A percentile compares a stretch with the other conserved stretches of the same genome.
Conservation (phyloP, 2,113 vertebrate species). For the Saguinus midas region DNA sequence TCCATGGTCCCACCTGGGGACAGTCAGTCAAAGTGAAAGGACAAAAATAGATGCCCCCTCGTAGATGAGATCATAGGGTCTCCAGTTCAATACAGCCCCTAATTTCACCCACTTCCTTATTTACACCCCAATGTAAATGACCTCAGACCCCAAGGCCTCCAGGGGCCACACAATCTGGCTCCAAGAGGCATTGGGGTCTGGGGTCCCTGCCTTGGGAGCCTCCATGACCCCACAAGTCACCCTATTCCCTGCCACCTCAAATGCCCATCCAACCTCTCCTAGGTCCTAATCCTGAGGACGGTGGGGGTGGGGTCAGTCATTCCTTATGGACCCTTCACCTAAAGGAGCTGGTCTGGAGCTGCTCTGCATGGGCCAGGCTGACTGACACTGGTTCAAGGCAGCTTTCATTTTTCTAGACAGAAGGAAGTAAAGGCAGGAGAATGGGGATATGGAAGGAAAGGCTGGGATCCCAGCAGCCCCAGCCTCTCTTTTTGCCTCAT, state of each 20-base stretch:
- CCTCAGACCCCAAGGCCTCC: no score
- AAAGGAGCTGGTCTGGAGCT: not conserved
- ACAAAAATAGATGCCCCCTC: rapidly evolving
- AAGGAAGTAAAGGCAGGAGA: not conserved
- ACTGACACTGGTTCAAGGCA: not conserved
- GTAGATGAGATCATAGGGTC: rapidly evolving
- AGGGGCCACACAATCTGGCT: no score
- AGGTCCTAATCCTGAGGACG: not conserved
- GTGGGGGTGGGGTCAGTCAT: not conserved
- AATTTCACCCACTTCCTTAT: not conserved
- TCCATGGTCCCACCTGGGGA: not conserved
- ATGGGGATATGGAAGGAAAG: no score
- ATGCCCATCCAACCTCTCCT: not conserved
- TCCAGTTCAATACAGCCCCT: not conserved
- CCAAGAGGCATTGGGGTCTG: not conserved
- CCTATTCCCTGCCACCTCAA: not conserved
- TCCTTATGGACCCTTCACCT: not conserved
- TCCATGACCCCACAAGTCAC: no score
- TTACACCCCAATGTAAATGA: not conserved
- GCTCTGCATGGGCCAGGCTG: not conserved
- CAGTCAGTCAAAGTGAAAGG: rapidly evolving
- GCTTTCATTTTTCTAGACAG: not conserved
- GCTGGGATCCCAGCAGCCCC: not conserved
- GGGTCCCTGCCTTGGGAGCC: not conserved
- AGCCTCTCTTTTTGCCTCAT: not conserved